These are phyloP conservation scores for Busseola fusca DNA, from an alignment of 2,888 invertebrate genomes.

Conservation along the genomic window DNA sequence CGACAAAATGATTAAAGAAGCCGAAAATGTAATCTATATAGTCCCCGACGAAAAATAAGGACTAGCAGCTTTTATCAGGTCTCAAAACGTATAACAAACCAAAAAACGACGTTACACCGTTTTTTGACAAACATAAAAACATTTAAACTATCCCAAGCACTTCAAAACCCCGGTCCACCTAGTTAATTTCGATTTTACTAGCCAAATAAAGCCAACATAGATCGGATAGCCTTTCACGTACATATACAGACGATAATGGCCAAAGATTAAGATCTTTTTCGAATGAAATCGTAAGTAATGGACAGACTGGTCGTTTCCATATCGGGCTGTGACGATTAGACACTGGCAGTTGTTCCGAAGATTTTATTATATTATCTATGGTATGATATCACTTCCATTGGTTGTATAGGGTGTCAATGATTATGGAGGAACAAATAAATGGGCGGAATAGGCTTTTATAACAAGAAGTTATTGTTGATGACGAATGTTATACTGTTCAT, in stretches of 20 bases:
- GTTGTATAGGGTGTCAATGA: slow-evolving; percentile 39
- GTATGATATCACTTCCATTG: slow-evolving; percentile 47
- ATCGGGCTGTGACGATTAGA: slow-evolving; percentile 71
- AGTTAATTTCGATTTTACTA: slow-evolving; percentile 75
- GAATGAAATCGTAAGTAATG: slow-evolving; percentile 85
- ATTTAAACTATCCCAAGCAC: slow-evolving; percentile 57
- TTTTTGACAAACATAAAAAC: slow-evolving; percentile 38
- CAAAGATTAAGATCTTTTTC: slow-evolving; percentile 82
- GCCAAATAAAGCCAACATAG: slow-evolving; percentile 77
- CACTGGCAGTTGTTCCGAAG: slow-evolving; percentile 54
- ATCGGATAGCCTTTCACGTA: slow-evolving; percentile 83
- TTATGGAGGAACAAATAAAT: slow-evolving; percentile 42
- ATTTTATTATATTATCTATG: slow-evolving; percentile 50
- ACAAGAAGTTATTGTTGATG: slow-evolving; percentile 45
- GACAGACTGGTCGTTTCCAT: slow-evolving; percentile 70
- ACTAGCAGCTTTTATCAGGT: slow-evolving; percentile 5
- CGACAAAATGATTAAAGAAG: slow-evolving; percentile 9
- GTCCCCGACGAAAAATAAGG: neutral
- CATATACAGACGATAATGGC: slow-evolving; percentile 82
- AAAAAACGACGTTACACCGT: slow-evolving; percentile 24
- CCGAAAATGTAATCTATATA: slow-evolving; percentile 9
- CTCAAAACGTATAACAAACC: neutral
- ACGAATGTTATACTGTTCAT: slow-evolving; percentile 28
- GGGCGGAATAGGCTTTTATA: slow-evolving; percentile 35
- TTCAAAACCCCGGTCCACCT: slow-evolving; percentile 54